A percentile compares a stretch with the other conserved stretches of the same genome.
Conservation (phyloP, 2,797 vertebrate species). For the Tolypeutes matacus region DNA sequence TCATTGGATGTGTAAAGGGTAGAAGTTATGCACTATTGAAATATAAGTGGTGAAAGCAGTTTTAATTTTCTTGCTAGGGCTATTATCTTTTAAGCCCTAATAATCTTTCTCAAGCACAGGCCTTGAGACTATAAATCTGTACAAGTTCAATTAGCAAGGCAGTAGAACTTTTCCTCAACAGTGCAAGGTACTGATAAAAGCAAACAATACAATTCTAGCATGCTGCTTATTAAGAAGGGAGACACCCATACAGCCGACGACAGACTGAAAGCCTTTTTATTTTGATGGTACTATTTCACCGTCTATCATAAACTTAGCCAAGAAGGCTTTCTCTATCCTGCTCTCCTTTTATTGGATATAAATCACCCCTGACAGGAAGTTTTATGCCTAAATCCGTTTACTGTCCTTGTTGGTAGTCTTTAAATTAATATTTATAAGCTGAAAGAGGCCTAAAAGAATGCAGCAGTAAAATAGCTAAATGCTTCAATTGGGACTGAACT, state of each 20-base stretch:
- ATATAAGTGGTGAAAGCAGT: constrained; percentile 65
- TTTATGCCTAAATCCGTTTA: constrained; percentile 91
- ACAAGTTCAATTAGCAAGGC: constrained; percentile 65
- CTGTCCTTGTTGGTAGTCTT: constrained; percentile 92
- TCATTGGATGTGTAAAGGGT: neutral
- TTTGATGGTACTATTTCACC: constrained; percentile 88
- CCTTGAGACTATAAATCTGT: constrained; percentile 71
- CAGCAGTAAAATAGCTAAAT: constrained; percentile 89
- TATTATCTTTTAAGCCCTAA: constrained; percentile 83
- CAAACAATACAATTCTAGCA: constrained; percentile 60
- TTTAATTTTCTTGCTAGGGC: constrained; percentile 73
- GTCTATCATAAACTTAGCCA: constrained; percentile 90
- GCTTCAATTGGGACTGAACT: constrained; percentile 85
- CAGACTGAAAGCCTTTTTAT: constrained; percentile 85
- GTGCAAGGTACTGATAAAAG: constrained; percentile 72
- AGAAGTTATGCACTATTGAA: constrained; percentile 58
- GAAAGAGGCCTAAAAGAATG: constrained; percentile 87
- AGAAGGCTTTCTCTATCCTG: constrained; percentile 88
- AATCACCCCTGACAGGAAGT: constrained; percentile 90
- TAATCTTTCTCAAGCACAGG: constrained; percentile 65
- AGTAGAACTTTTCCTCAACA: constrained; percentile 73
- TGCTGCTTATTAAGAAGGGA: constrained; percentile 74
- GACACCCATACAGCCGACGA: constrained; percentile 62
- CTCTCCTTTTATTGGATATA: constrained; percentile 90
- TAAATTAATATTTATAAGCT: constrained; percentile 94